phyloP scores from a whole-genome alignment of 2,797 vertebrate species.

The Prionace glauca region DNA sequence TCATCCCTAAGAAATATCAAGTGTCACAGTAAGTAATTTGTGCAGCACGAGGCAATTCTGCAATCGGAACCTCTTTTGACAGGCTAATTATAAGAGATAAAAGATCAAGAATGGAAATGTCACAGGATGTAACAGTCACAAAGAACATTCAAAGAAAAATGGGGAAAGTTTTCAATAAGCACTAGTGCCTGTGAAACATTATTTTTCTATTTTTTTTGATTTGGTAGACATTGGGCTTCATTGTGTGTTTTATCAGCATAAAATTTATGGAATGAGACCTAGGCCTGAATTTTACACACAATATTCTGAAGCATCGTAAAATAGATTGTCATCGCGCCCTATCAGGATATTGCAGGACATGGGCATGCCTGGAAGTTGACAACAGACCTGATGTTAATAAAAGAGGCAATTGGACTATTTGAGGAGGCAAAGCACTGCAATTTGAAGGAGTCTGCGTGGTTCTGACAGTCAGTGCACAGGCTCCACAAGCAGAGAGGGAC shows the following conservation, averaged over 20 bases:
- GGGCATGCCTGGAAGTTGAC: no score
- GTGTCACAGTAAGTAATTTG: background rate
- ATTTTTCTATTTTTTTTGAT: background rate
- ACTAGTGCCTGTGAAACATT: background rate
- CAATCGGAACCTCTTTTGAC: background rate
- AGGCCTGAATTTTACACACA: no score
- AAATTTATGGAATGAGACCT: background rate
- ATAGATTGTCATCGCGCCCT: no score
- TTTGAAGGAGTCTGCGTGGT: no score
- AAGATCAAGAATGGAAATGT: conserved; percentile 11
- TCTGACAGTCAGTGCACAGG: no score
- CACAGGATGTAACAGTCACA: background rate
- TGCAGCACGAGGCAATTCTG: background rate
- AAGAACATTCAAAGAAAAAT: background rate
- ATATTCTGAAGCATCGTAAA: no score
- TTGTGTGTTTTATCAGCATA: background rate
- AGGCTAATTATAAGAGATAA: background rate
- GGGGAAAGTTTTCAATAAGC: background rate
- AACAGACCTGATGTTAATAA: no score
- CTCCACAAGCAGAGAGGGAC: no score
- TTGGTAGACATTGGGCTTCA: background rate
- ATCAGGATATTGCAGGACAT: no score
- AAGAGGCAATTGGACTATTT: no score
- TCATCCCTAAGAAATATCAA: background rate
- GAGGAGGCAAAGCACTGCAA: no score